These are phyloP conservation scores for Chionomys nivalis DNA, from an alignment of 2,113 vertebrate species.

Conservation along the genomic window DNA sequence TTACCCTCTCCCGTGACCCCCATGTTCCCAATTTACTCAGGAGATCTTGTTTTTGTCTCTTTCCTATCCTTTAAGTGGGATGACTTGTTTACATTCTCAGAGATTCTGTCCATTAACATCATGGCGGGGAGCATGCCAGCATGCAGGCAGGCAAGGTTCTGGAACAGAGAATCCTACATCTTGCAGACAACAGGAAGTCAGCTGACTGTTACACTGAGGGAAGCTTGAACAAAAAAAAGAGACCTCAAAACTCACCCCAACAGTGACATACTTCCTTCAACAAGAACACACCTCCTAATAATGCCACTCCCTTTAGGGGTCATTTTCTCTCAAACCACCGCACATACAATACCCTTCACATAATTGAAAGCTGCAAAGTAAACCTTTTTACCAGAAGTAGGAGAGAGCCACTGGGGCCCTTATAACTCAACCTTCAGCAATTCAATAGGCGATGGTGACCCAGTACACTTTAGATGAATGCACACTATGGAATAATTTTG, in stretches of 20 bases:
- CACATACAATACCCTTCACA: too few species aligned
- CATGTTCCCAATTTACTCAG: too few species aligned
- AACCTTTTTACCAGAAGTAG: neutral
- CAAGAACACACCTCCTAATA: neutral
- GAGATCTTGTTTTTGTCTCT: too few species aligned
- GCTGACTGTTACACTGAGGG: neutral
- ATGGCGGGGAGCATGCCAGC: neutral
- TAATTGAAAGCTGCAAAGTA: neutral
- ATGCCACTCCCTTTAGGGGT: neutral
- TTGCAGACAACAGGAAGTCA: fast-evolving
- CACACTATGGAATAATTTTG: neutral
- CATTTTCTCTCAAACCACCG: neutral
- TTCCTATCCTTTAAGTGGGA: neutral
- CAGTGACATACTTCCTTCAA: neutral
- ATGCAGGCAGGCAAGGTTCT: neutral
- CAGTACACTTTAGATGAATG: neutral
- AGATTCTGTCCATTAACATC: neutral
- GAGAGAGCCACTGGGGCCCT: neutral
- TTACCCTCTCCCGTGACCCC: too few species aligned
- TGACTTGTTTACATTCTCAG: neutral
- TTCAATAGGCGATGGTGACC: neutral
- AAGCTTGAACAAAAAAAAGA: neutral
- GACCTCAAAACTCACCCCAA: neutral
- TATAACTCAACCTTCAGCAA: neutral
- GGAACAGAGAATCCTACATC: neutral